Evolutionary conservation across 2,113 vertebrate genomes (phyloP), one percentile per base, ranked within the genome.

Genomic region (Sinocyclocheilus rhinocerous): DNA sequence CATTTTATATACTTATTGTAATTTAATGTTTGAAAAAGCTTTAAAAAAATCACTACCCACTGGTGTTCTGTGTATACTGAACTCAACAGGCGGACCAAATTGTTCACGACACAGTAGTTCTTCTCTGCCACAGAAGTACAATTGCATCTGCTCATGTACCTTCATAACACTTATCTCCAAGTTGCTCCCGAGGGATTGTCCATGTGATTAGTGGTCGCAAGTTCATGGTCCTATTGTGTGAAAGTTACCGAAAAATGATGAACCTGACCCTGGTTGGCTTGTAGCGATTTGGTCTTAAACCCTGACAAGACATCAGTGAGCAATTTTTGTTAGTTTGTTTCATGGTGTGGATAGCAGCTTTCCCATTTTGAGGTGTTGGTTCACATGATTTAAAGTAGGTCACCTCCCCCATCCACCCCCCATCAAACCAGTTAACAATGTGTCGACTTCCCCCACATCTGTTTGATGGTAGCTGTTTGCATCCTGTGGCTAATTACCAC

Each of bases 401-500:
- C 86, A 82, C 76, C 76, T 73, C 65, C 52, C 42, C 73, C 48
- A 57, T 33, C 76, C 63, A 45, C 52, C 59, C 76, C 83, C 11
- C 20, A 84, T 86, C 75, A 81, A 69, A 77, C 83, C 82, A 76
- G 75, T 76, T 83, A 76, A 80, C 75, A 59, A 77, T 29, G 69
- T 69, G 75, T 65, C 48, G 76, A 80, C 86, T 65, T 86, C 67
- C 42, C 75, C 82, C 67, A 82, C 84, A 85, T 84, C 89, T 86
- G 85, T 84, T 79, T 86, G 73, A 87, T 88, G 63, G 29, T 73
- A 73, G 79, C 81, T 65, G 84, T 84, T 84, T 75, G 85, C 48
- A 45, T 85, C 77, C 81, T 87, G 88, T 59, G 84, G 84, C 87
- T 90, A 89, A 88, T 91, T 87, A 89, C 87, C 70, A 42, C 76